phyloP scores from a whole-genome alignment of 2,888 invertebrate genomes.

The Chorisops tibialis region DNA sequence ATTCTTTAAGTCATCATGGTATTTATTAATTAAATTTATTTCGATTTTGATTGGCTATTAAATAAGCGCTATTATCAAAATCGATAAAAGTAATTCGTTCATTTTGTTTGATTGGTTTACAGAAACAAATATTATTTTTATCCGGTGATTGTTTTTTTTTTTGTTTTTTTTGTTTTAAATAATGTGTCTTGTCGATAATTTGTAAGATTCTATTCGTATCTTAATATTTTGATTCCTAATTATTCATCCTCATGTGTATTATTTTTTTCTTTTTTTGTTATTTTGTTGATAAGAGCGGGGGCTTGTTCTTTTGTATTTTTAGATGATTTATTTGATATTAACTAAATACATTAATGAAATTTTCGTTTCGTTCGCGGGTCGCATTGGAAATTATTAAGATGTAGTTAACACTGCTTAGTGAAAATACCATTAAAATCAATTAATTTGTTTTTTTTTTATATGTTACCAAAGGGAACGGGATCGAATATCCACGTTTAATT shows the following conservation, averaged over 20 bases:
- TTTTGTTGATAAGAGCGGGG: slow-evolving; percentile 16
- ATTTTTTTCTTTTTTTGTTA: too few relatives aligned
- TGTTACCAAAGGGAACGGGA: not conserved
- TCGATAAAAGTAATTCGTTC: too few relatives aligned
- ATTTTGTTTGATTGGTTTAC: too few relatives aligned
- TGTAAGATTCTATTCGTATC: not conserved
- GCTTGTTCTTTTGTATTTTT: not conserved
- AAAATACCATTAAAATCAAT: not conserved
- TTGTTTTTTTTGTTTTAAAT: too few relatives aligned
- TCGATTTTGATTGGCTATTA: slow-evolving; percentile 12
- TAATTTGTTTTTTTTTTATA: not conserved
- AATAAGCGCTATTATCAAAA: slow-evolving; percentile 1
- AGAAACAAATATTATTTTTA: too few relatives aligned
- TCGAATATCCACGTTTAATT: not conserved
- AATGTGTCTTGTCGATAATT: not conserved
- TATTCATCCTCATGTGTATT: slow-evolving; percentile 19
- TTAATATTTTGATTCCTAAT: not conserved
- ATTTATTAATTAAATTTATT: too few relatives aligned
- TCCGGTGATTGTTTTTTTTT: too few relatives aligned
- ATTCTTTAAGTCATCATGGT: too few relatives aligned
- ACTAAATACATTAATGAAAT: not conserved
- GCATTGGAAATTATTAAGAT: not conserved
- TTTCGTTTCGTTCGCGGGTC: not conserved
- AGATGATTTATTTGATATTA: not conserved
- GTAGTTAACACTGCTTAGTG: not conserved